These are phyloP conservation scores for Enoplosus armatus DNA, from an alignment of 2,797 vertebrate species.

Conservation along the genomic window DNA sequence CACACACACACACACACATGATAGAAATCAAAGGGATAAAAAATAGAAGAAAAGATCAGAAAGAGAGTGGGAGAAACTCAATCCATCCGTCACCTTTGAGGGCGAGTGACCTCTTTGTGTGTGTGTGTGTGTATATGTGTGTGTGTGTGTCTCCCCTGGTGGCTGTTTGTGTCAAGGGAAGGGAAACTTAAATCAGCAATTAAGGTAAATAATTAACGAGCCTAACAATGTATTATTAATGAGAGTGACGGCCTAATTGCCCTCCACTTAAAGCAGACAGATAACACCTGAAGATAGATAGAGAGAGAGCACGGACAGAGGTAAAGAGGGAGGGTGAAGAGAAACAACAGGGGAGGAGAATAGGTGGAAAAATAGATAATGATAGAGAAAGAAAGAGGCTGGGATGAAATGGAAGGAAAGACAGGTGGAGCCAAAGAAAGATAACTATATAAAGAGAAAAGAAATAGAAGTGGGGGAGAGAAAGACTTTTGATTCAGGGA, in stretches of 20 bases:
- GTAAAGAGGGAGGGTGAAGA: not conserved
- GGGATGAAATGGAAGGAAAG: not conserved
- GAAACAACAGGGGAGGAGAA: no score
- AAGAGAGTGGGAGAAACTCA: constrained; percentile 55
- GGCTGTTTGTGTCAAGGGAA: constrained; percentile 81
- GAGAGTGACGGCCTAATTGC: constrained; percentile 86
- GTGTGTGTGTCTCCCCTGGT: constrained; percentile 42
- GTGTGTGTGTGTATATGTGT: constrained; percentile 52
- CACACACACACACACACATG: constrained; percentile 7
- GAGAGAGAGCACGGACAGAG: not conserved
- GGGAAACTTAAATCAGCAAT: constrained; percentile 92
- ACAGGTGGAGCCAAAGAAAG: not conserved
- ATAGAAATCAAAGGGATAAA: constrained; percentile 12
- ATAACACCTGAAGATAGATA: constrained; percentile 76
- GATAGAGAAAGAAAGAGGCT: not conserved
- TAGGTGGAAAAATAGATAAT: not conserved
- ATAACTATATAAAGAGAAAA: not conserved
- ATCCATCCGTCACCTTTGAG: constrained; percentile 74
- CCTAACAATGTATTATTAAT: constrained; percentile 90
- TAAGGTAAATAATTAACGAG: constrained; percentile 95
- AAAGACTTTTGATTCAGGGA: not conserved
- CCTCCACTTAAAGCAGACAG: constrained; percentile 78
- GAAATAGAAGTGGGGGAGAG: not conserved
- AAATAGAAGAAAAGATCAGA: constrained; percentile 36
- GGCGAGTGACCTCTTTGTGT: constrained; percentile 62